A percentile compares a stretch with the other conserved stretches of the same genome.
Conservation (phyloP, 2,888 invertebrate species). For the Halictus ligatus region DNA sequence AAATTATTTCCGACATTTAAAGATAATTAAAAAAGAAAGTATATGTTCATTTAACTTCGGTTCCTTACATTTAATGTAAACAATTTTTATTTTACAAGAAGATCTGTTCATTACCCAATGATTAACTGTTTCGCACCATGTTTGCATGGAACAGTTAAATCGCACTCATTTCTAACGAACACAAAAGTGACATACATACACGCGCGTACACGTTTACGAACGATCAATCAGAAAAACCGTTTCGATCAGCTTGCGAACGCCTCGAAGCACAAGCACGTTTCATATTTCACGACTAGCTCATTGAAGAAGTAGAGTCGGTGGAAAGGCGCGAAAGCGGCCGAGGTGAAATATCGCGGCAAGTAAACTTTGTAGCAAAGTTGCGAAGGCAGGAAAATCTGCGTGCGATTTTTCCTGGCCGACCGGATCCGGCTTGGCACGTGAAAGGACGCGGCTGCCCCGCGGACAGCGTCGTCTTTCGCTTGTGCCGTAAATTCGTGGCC, state of each 20-base stretch:
- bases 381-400: constrained; percentile 3
- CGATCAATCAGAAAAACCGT: not conserved
- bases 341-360: not conserved
- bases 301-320: not conserved
- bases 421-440: constrained; percentile 37
- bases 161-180: not conserved
- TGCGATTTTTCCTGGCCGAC: constrained; percentile 41
- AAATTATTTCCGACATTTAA: no score
- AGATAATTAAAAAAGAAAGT: no score
- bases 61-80: no score
- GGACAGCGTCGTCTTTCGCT: constrained; percentile 19
- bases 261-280: not conserved
- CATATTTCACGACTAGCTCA: not conserved
- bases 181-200: not conserved
- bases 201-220: not conserved
- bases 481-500: constrained; percentile 65
- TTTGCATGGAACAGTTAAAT: no score
- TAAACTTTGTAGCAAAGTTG: not conserved
- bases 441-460: constrained; percentile 33
- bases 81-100: not conserved
- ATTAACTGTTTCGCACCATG: not conserved
- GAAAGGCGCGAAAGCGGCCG: not conserved
- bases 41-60: no score
- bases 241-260: not conserved
- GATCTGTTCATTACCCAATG: not conserved